These are phyloP conservation scores for Ophion ventricosus DNA, from an alignment of 2,888 invertebrate species.

Conservation along the genomic window DNA sequence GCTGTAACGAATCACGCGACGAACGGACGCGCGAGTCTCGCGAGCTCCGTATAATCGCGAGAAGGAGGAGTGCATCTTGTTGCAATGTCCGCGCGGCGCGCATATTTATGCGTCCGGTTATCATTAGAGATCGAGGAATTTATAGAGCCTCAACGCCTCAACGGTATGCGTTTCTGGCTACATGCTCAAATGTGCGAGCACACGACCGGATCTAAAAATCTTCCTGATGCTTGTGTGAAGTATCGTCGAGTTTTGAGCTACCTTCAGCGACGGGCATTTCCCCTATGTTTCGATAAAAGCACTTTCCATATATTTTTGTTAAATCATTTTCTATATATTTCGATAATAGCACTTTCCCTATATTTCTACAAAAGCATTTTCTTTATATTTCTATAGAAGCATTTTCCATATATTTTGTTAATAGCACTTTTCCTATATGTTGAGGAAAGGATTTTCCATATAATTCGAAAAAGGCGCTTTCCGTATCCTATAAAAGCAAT, in stretches of 20 bases:
- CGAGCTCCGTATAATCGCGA: constrained; percentile 23
- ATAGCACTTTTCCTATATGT: no score
- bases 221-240: neutral
- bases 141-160: neutral
- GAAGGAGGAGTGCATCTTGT: constrained; percentile 45
- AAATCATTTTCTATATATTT: neutral
- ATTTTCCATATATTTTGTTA: no score
- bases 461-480: no score
- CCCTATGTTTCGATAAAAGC: neutral
- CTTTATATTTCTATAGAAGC: neutral
- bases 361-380: neutral
- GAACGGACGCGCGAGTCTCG: constrained; percentile 27
- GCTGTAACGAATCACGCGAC: constrained; percentile 26
- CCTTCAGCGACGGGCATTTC: neutral
- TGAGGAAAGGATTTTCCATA: no score
- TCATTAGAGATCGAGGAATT: constrained; percentile 49
- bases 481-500: no score
- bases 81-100: constrained; percentile 41
- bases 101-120: constrained; percentile 66
- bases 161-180: neutral
- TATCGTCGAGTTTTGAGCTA: neutral
- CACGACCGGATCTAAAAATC: constrained; percentile 10
- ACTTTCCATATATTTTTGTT: neutral
- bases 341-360: neutral
- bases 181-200: neutral